Percentiles rank a stretch among this genome's conserved stretches.
Evolutionary conservation across 2,113 vertebrate species (phyloP).

Genomic region (Erythrocebus patas): DNA sequence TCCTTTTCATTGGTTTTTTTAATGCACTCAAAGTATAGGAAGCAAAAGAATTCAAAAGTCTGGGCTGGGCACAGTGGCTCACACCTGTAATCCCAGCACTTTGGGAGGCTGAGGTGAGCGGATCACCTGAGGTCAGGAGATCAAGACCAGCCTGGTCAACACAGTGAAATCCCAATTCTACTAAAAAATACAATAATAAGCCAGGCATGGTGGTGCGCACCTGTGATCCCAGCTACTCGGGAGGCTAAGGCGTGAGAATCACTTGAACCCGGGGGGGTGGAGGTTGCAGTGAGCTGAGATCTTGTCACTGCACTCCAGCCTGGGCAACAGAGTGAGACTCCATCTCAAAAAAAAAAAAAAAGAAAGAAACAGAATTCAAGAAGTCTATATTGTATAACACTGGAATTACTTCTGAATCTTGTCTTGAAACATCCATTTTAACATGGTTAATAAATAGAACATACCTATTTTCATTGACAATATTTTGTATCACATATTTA

Average conservation of each 20-base stretch:
- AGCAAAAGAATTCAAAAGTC: too few species aligned
- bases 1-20: neutral
- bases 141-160: too few species aligned
- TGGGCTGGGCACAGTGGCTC: too few species aligned
- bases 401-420: neutral
- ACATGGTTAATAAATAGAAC: neutral
- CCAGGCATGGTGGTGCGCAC: too few species aligned
- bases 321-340: neutral
- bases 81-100: too few species aligned
- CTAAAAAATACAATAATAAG: too few species aligned
- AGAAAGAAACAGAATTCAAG: neutral
- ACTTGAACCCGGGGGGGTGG: fast-evolving
- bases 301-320: neutral
- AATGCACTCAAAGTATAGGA: neutral
- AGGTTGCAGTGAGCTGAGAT: too few species aligned
- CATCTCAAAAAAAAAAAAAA: neutral
- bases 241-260: too few species aligned
- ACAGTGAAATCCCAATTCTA: too few species aligned
- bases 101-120: too few species aligned
- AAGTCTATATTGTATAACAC: neutral
- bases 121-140: too few species aligned
- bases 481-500: neutral
- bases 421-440: slow-evolving; percentile 3
- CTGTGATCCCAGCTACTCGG: too few species aligned
- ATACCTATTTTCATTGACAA: neutral